Percentiles rank a stretch among this genome's conserved stretches.
phyloP scores from a whole-genome alignment of 2,113 vertebrate species.

The Cromileptes altivelis region DNA sequence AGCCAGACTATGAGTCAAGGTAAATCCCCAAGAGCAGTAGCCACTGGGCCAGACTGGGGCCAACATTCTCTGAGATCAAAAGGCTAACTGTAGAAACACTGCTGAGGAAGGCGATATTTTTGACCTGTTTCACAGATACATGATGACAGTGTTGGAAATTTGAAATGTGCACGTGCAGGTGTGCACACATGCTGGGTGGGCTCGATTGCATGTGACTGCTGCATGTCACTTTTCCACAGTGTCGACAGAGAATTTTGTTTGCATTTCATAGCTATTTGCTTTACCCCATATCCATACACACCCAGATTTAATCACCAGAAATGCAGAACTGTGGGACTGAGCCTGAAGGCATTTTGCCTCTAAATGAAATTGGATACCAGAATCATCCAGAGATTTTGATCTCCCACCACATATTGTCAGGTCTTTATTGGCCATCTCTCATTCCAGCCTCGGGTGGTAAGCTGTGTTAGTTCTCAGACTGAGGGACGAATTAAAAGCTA shows the following conservation, averaged over 20 bases:
- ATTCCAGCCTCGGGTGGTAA: constrained; percentile 34
- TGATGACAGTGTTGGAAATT: constrained; percentile 5
- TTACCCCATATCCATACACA: constrained; percentile 29
- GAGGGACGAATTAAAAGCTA: constrained; percentile 21
- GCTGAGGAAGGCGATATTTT: constrained; percentile 17
- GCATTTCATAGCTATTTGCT: constrained; percentile 35
- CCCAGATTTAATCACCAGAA: constrained; percentile 56
- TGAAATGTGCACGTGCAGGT: not conserved
- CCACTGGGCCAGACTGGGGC: not conserved
- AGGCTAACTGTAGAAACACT: constrained; percentile 19
- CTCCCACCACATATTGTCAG: constrained; percentile 49
- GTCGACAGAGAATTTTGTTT: not conserved
- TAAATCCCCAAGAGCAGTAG: constrained; percentile 11
- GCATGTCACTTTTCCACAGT: not conserved
- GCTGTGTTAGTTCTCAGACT: constrained; percentile 34
- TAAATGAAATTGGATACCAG: constrained; percentile 62
- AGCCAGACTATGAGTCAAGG: constrained; percentile 10
- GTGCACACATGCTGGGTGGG: not conserved
- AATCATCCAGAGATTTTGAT: constrained; percentile 54
- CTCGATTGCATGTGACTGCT: constrained; percentile 11
- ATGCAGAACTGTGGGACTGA: constrained; percentile 48
- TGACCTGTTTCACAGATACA: constrained; percentile 32
- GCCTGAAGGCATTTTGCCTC: constrained; percentile 32
- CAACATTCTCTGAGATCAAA: constrained; percentile 38
- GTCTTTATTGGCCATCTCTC: constrained; percentile 49